These are phyloP conservation scores for Ophion costatus DNA, from an alignment of 2,888 invertebrate genomes.

Conservation along the genomic window DNA sequence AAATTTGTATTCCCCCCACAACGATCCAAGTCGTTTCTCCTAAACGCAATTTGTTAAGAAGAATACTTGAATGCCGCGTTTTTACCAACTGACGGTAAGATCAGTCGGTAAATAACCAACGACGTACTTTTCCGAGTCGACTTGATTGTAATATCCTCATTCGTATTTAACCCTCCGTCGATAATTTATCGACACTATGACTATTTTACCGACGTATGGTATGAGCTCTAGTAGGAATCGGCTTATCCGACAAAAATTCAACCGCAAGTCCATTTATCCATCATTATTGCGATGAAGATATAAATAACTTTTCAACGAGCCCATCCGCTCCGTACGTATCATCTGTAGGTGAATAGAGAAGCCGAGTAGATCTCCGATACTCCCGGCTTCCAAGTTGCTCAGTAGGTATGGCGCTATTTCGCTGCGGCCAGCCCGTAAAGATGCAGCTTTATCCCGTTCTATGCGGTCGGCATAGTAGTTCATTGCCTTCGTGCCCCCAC, in stretches of 20 bases:
- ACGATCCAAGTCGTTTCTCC: not conserved
- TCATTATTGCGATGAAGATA: not conserved
- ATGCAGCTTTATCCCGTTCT: too few species aligned
- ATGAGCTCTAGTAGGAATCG: too few species aligned
- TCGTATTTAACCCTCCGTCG: not conserved
- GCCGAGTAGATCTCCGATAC: too few species aligned
- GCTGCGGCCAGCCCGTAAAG: too few species aligned
- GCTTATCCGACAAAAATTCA: not conserved
- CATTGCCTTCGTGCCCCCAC: too few species aligned
- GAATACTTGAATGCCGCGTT: not conserved
- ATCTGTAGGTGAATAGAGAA: too few species aligned
- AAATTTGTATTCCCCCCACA: not conserved
- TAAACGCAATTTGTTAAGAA: not conserved
- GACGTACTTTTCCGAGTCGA: not conserved
- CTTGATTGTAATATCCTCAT: not conserved
- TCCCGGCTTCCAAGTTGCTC: too few species aligned
- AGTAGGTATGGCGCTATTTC: too few species aligned
- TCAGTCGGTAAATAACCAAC: not conserved
- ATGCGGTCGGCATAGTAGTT: too few species aligned
- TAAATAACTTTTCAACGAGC: not conserved
- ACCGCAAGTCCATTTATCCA: not conserved
- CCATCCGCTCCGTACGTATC: too few species aligned
- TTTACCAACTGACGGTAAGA: not conserved
- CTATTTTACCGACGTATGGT: not conserved
- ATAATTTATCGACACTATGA: not conserved